Evolutionary conservation across 2,888 invertebrate species (phyloP).

Genomic region (Plagodis pulveraria): DNA sequence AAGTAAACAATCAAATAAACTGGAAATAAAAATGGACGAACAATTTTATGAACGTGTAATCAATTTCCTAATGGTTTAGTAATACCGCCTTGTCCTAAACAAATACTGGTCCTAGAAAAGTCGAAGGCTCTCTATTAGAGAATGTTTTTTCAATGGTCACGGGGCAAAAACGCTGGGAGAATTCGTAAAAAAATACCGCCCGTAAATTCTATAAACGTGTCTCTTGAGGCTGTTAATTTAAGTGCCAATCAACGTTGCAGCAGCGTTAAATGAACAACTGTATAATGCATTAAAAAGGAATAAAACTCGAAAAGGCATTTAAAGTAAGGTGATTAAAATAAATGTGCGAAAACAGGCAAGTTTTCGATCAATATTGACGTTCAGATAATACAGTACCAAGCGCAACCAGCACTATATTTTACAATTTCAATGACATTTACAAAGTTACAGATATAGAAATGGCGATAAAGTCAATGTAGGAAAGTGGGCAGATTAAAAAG

Average conservation of each 20-base stretch:
- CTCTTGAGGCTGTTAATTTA: slow-evolving; percentile 13
- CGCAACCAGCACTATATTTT: slow-evolving; percentile 32
- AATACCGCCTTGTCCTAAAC: slow-evolving; percentile 19
- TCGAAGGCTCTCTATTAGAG: slow-evolving; percentile 19
- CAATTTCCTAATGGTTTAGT: slow-evolving; percentile 27
- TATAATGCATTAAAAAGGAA: slow-evolving; percentile 22
- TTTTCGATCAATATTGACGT: slow-evolving; percentile 11
- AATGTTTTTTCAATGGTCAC: slow-evolving; percentile 19
- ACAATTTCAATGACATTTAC: slow-evolving; percentile 47
- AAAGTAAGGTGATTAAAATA: slow-evolving; percentile 35
- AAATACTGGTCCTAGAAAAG: slow-evolving; percentile 22
- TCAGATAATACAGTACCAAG: slow-evolving; percentile 13
- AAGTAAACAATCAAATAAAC: slow-evolving; percentile 11
- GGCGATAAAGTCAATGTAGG: slow-evolving; percentile 41
- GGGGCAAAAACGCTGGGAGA: slow-evolving; percentile 2
- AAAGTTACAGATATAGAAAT: slow-evolving; percentile 43
- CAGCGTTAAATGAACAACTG: slow-evolving; percentile 23
- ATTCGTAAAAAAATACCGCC: slow-evolving; percentile 5
- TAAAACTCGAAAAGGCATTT: slow-evolving; percentile 36
- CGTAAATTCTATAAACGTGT: slow-evolving; percentile 2
- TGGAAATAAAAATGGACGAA: not conserved
- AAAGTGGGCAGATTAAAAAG: slow-evolving; percentile 49
- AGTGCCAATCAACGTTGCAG: slow-evolving; percentile 22
- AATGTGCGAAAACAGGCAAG: slow-evolving; percentile 13
- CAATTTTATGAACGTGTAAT: slow-evolving; percentile 23